Base-by-base conservation (phyloP, 2,797 vertebrate genomes). In the Gobionotothen gibberifrons region DNA sequence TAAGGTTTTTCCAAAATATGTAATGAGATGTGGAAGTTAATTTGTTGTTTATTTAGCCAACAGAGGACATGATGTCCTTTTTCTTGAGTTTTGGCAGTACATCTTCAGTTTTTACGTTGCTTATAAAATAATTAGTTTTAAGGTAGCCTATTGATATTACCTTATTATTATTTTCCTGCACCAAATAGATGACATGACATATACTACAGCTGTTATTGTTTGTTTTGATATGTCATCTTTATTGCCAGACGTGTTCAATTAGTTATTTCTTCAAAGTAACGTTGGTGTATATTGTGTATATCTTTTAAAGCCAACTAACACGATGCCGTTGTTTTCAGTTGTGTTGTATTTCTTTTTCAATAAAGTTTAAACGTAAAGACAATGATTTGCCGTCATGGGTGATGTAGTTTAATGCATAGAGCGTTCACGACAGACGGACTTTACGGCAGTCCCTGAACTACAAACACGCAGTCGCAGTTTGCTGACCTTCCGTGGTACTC, bases 401-500 rank as follows among this genome's bases (percentile, higher is more conserved):
- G 22, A 76, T 88, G 87, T 87, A 88, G 88, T 91, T 46, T 52
- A 0, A 29, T 42, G 0, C 3, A 3, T 1, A 22, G 43, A n/a
- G 1, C 4, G n/a, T 0, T 46, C 15, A 19, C 49, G 58, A 69
- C 48, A 54, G 0, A 3, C 21, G 6, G 0, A 3, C 21, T 69
- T 56, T 78, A 54, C 56, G 70, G 60, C 51, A 49, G 4, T 1
- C 0, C 0, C 0, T 9, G 29, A 32, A 79, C 58, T 36, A 22
- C 53, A 49, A 0, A 0, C 26, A 9, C 88, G 89, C 90, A 91
- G 21, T 39, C 79, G 90, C 78, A 78, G 16, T 57, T 13, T 8
- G 1, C 74, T 91, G 90, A 93, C 87, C 91, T 89, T 92, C 87
- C 64, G 72, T 69, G 70, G 76, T 14, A 9, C 43, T 5, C 0